These are phyloP conservation scores for Sebastes itinus DNA, from an alignment of 2,797 vertebrate genomes.

Conservation along the genomic window DNA sequence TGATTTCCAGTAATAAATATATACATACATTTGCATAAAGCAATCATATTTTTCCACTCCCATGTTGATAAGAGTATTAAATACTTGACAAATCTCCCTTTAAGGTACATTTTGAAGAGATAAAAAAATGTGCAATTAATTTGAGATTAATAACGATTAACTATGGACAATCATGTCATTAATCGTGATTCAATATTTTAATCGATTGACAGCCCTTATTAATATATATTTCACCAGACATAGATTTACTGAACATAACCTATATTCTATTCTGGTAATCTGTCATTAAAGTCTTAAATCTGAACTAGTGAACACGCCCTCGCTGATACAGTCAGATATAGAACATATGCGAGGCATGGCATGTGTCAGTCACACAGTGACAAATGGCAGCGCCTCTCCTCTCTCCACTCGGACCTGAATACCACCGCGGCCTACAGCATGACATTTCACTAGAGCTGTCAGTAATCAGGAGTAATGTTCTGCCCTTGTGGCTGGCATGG, in stretches of 20 bases:
- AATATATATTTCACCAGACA: background rate
- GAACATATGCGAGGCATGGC: conserved; percentile 57
- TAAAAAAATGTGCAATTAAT: too few relatives aligned
- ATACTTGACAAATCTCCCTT: too few relatives aligned
- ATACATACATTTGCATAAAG: too few relatives aligned
- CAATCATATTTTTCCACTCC: too few relatives aligned
- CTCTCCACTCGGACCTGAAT: conserved; percentile 50
- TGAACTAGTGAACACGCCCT: background rate
- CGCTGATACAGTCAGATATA: conserved; percentile 38
- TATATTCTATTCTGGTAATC: background rate
- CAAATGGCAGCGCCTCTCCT: conserved; percentile 35
- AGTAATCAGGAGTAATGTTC: conserved; percentile 43
- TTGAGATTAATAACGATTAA: too few relatives aligned
- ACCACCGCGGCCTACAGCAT: conserved; percentile 35
- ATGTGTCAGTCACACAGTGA: conserved; percentile 57
- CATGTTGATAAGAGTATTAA: too few relatives aligned
- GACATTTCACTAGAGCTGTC: conserved; percentile 64
- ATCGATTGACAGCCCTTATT: background rate
- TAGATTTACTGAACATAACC: background rate
- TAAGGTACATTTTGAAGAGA: too few relatives aligned
- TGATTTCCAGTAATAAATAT: too few relatives aligned
- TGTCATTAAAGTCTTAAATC: background rate
- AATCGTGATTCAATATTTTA: too few relatives aligned
- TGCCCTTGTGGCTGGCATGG: conserved; percentile 35
- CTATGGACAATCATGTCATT: too few relatives aligned